Conservation (phyloP, 2,888 invertebrate genomes). For the Eupithecia dodoneata region DNA sequence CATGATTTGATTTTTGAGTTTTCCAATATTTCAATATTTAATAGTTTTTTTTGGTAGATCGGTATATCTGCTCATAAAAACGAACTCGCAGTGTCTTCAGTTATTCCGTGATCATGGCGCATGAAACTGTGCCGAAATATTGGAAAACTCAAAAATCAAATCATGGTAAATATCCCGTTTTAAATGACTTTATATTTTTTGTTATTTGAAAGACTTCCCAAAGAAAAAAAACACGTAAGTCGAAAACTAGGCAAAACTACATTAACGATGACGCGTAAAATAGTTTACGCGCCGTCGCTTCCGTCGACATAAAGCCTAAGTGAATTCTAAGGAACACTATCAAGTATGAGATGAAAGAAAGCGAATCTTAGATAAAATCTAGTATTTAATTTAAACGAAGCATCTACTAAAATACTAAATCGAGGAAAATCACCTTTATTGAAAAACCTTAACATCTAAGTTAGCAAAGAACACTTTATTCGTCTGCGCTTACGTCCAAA, state of each 20-base stretch:
- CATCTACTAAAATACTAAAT: slow-evolving; percentile 49
- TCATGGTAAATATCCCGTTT: too few relatives aligned
- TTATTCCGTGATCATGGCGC: too few relatives aligned
- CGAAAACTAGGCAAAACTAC: background rate
- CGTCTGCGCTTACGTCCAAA: slow-evolving; percentile 17
- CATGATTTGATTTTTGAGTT: too few relatives aligned
- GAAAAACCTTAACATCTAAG: slow-evolving; percentile 50
- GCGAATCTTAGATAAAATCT: slow-evolving; percentile 45
- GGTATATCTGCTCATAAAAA: too few relatives aligned
- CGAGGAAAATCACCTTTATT: slow-evolving; percentile 42
- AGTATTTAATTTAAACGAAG: slow-evolving; percentile 43
- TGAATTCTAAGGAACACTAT: slow-evolving; percentile 23
- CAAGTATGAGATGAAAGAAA: slow-evolving; percentile 37
- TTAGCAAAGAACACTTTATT: slow-evolving; percentile 43
- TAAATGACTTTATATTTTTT: too few relatives aligned
- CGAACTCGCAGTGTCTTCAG: too few relatives aligned
- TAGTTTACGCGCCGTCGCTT: slow-evolving; percentile 9
- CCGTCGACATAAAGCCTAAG: slow-evolving; percentile 14
- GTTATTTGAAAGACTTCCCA: slow-evolving; percentile 37
- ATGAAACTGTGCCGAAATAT: too few relatives aligned
- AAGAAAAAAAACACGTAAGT: slow-evolving; percentile 21
- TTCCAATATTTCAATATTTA: too few relatives aligned
- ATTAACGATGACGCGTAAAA: background rate
- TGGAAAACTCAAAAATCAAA: too few relatives aligned
- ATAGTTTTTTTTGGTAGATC: too few relatives aligned